Conservation (phyloP, 2,888 invertebrate species). For the Conomelus anceps region DNA sequence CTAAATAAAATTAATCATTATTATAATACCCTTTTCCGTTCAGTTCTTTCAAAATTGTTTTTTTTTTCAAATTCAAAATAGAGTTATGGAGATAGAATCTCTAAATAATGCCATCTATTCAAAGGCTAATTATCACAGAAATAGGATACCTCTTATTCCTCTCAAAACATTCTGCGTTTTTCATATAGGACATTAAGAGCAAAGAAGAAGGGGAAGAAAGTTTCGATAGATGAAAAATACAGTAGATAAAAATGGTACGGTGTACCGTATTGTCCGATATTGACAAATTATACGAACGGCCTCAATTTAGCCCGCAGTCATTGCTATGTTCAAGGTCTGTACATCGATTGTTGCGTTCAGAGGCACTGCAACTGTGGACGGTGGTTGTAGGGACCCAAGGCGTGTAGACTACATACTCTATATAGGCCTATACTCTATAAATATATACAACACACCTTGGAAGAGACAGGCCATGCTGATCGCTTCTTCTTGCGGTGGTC, state of each 20-base stretch:
- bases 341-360: not conserved
- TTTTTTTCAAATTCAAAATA: no score
- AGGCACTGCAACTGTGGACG: no score
- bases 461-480: not conserved
- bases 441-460: no score
- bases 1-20: no score
- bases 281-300: not conserved
- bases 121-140: no score
- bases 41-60: no score
- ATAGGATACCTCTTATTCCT: not conserved
- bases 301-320: not conserved
- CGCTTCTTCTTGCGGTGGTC: not conserved
- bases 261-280: not conserved
- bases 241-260: not conserved
- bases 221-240: not conserved
- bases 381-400: no score
- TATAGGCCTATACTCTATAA: no score
- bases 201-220: not conserved
- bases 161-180: not conserved
- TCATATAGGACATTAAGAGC: not conserved
- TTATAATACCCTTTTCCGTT: no score
- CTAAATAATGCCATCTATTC: no score
- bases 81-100: no score
- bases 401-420: no score
- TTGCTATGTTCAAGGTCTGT: not conserved